Evolutionary conservation across 2,113 vertebrate genomes (phyloP).

Genomic region (Cyprinodon tularosa): DNA sequence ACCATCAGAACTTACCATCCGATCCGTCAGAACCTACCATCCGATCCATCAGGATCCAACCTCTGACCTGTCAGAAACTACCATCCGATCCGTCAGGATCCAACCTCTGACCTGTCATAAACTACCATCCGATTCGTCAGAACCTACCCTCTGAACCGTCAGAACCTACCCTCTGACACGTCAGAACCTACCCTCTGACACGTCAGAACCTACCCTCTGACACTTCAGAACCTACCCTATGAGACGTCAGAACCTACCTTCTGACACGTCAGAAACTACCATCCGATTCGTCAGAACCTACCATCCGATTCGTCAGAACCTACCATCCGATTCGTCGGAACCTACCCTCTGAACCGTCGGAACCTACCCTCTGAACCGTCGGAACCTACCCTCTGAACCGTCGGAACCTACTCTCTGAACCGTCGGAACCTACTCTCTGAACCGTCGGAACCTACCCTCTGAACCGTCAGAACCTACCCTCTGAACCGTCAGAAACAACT

Average conservation of each 20-base stretch:
- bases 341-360: constrained; percentile 36
- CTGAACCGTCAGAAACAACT: too few relatives aligned
- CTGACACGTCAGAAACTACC: constrained; percentile 39
- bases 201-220: constrained; percentile 43
- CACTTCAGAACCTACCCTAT: constrained; percentile 36
- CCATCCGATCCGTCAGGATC: constrained; percentile 12
- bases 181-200: constrained; percentile 43
- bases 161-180: constrained; percentile 39
- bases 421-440: too few relatives aligned
- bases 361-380: constrained; percentile 41
- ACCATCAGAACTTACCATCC: constrained; percentile 42
- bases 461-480: too few relatives aligned
- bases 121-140: constrained; percentile 37
- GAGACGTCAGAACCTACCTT: constrained; percentile 38
- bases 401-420: too few relatives aligned
- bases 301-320: constrained; percentile 30
- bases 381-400: constrained; percentile 42
- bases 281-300: constrained; percentile 33
- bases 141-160: constrained; percentile 43
- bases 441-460: too few relatives aligned
- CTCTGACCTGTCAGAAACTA: constrained; percentile 28
- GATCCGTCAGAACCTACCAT: constrained; percentile 45
- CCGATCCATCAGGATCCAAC: background rate
- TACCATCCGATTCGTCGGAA: constrained; percentile 34
- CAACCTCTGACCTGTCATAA: background rate